phyloP scores from a whole-genome alignment of 2,888 invertebrate genomes.

The Lutraria lutraria region DNA sequence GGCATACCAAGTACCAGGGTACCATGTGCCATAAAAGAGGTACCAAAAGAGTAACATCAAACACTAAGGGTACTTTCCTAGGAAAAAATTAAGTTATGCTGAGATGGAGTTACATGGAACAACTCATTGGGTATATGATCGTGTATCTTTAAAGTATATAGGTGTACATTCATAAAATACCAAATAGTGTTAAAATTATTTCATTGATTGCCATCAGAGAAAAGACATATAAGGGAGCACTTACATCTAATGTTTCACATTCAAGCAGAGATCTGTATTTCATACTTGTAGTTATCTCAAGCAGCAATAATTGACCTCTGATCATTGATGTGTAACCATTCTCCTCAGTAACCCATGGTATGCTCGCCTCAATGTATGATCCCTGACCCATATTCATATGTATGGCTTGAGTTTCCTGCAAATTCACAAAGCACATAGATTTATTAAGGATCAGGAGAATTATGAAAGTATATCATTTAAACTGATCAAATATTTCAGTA shows the following conservation, averaged over 20 bases:
- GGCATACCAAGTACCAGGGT: no score
- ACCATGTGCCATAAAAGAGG: no score
- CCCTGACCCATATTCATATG: constrained; percentile 98
- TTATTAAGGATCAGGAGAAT: not conserved
- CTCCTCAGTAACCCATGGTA: constrained; percentile 94
- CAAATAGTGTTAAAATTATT: not conserved
- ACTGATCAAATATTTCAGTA: no score
- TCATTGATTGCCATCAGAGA: not conserved
- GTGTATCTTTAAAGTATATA: no score
- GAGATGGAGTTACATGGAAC: no score
- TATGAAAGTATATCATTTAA: not conserved
- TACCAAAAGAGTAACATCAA: no score
- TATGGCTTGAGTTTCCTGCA: constrained; percentile 97
- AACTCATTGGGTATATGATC: no score
- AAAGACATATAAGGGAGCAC: not conserved
- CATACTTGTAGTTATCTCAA: constrained; percentile 98
- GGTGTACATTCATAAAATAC: no score
- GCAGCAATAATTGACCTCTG: constrained; percentile 96
- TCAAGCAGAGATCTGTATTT: constrained; percentile 96
- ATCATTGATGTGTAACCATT: constrained; percentile 96
- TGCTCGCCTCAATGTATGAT: constrained; percentile 97
- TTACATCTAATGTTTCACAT: constrained; percentile 95
- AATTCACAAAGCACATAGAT: not conserved
- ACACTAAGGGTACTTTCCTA: no score
- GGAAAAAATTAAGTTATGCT: no score